Conservation (phyloP, 1,140 invertebrate genomes). For the Scaptomyza hsui region DNA sequence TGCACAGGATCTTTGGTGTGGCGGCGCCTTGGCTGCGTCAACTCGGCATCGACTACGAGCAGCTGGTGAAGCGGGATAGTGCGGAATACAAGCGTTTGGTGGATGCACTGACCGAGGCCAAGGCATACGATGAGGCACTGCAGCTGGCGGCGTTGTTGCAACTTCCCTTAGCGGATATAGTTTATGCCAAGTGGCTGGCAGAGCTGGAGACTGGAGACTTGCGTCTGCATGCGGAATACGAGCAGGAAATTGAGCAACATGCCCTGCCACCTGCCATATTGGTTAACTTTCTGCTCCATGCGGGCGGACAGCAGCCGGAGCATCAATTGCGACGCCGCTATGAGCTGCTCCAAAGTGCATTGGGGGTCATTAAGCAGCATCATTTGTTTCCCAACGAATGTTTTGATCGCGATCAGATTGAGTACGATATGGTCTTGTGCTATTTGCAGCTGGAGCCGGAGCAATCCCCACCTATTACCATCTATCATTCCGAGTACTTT, state of each 20-base stretch:
- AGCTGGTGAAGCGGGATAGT: conserved; percentile 52
- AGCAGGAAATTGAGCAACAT: conserved; percentile 67
- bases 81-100: conserved; percentile 64
- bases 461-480: neutral
- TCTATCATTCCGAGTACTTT: conserved; percentile 82
- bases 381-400: conserved; percentile 79
- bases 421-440: conserved; percentile 78
- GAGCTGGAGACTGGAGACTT: conserved; percentile 52
- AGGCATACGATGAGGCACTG: conserved; percentile 73
- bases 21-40: conserved; percentile 55
- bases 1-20: conserved; percentile 67
- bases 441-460: conserved; percentile 59
- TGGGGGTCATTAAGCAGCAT: conserved; percentile 77
- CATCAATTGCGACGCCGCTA: conserved; percentile 52
- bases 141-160: conserved; percentile 70
- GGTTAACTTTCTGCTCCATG: conserved; percentile 75
- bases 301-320: conserved; percentile 45
- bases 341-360: conserved; percentile 60
- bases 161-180: conserved; percentile 72
- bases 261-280: conserved; percentile 69
- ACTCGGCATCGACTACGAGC: conserved; percentile 58
- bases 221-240: conserved; percentile 62
- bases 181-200: conserved; percentile 77
- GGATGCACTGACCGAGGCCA: conserved; percentile 55
- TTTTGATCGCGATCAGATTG: conserved; percentile 80